These are phyloP conservation scores for Isoperla grammatica DNA, from an alignment of 2,888 invertebrate species.

Conservation along the genomic window DNA sequence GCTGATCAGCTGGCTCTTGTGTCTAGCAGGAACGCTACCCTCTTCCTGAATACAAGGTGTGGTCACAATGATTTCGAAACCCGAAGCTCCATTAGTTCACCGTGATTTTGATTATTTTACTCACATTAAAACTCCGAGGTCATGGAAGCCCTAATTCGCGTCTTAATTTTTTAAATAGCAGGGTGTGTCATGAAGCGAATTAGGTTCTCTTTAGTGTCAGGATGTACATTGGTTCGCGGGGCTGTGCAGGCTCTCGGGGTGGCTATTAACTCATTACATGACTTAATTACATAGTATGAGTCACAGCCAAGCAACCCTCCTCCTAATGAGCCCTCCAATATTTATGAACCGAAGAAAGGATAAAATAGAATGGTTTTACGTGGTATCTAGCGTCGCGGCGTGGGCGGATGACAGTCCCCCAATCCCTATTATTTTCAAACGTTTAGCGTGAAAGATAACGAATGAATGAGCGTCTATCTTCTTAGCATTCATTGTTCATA, in stretches of 20 bases:
- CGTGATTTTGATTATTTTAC: no score
- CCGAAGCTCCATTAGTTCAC: no score
- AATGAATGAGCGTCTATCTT: background rate
- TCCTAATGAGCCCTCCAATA: constrained; percentile 22
- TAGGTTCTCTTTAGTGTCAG: background rate
- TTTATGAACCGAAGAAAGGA: constrained; percentile 23
- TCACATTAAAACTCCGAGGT: background rate
- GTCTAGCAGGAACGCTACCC: no score
- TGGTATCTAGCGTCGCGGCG: background rate
- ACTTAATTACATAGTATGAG: constrained; percentile 20
- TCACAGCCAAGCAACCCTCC: background rate
- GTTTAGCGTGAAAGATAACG: constrained; percentile 6
- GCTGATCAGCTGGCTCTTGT: no score
- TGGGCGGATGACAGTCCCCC: background rate
- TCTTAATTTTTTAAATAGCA: constrained; percentile 5
- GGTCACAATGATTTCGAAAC: no score
- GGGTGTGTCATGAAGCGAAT: background rate
- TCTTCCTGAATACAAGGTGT: no score
- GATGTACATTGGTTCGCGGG: background rate
- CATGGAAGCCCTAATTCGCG: background rate
- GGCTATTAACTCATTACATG: constrained; percentile 17
- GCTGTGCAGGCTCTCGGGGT: constrained; percentile 9
- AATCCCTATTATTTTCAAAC: constrained; percentile 1
- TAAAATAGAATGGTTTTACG: constrained; percentile 16
- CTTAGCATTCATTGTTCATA: constrained; percentile 12